phyloP scores from a whole-genome alignment of 2,113 vertebrate species.

The Haemorhous mexicanus region DNA sequence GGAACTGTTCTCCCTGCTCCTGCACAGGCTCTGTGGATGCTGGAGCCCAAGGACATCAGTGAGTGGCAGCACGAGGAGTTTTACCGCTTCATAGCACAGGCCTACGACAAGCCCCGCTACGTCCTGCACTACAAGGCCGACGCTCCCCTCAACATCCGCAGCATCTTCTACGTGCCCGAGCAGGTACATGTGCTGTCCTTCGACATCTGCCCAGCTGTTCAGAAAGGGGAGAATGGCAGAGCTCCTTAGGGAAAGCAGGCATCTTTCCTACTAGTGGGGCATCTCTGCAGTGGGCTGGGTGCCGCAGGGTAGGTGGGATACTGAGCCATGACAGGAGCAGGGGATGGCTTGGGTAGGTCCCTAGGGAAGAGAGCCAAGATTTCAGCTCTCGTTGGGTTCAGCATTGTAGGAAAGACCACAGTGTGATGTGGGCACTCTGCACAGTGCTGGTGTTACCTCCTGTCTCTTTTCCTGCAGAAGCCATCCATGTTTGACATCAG shows the following conservation, averaged over 20 bases:
- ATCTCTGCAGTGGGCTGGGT: not conserved
- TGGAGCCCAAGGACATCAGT: slow-evolving; percentile 89
- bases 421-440: not conserved
- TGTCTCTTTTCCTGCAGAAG: slow-evolving; percentile 76
- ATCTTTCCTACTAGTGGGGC: no score
- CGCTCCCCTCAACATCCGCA: slow-evolving; percentile 93
- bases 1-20: not conserved
- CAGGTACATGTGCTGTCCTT: slow-evolving; percentile 61
- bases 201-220: not conserved
- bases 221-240: not conserved
- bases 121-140: slow-evolving; percentile 90
- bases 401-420: not conserved
- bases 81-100: slow-evolving; percentile 88
- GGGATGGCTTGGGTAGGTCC: not conserved
- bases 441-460: not conserved
- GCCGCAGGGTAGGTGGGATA: not conserved
- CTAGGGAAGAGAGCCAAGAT: not conserved
- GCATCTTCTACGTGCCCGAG: slow-evolving; percentile 93
- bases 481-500: slow-evolving; percentile 96
- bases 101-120: slow-evolving; percentile 91
- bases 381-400: not conserved
- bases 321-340: not conserved
- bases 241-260: not conserved
- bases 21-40: slow-evolving; percentile 90
- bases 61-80: slow-evolving; percentile 96